These are phyloP conservation scores for Hydroisotoma schaefferi DNA, from an alignment of 2,888 invertebrate species.

Conservation along the genomic window DNA sequence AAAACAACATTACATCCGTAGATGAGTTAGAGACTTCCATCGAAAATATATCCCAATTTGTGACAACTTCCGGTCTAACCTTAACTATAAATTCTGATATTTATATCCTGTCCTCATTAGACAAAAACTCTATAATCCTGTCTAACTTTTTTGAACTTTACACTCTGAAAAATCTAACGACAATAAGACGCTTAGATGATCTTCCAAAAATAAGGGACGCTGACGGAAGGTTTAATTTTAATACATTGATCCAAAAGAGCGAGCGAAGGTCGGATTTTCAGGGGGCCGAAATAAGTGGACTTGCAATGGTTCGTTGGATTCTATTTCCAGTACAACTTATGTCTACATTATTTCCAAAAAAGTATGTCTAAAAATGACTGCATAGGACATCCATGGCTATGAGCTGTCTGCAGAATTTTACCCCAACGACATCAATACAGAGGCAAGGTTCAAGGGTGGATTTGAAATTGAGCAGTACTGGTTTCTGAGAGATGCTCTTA, in stretches of 20 bases:
- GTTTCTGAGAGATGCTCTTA: slow-evolving; percentile 31
- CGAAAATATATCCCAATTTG: neutral
- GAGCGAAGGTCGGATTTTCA: slow-evolving; percentile 1
- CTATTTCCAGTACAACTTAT: neutral
- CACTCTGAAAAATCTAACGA: neutral
- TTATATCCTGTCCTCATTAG: neutral
- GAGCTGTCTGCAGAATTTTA: slow-evolving; percentile 12
- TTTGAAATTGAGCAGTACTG: slow-evolving; percentile 27
- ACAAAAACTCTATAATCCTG: neutral
- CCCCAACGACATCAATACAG: slow-evolving; percentile 2
- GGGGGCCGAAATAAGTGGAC: neutral
- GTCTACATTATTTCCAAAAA: neutral
- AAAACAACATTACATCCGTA: neutral
- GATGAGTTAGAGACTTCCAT: neutral
- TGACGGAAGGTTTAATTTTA: neutral
- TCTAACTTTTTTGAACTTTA: neutral
- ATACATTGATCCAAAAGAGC: slow-evolving; percentile 1
- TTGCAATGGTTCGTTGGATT: slow-evolving; percentile 6
- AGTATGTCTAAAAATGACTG: neutral
- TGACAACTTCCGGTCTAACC: neutral
- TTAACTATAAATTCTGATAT: slow-evolving; percentile 6
- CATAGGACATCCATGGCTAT: slow-evolving; percentile 10
- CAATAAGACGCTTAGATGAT: neutral
- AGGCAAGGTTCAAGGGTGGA: slow-evolving; percentile 22
- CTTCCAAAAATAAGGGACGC: neutral